A percentile compares a stretch with the other conserved stretches of the same genome.
phyloP scores from a whole-genome alignment of 2,888 invertebrate genomes.

The Drosophila mulleri region DNA sequence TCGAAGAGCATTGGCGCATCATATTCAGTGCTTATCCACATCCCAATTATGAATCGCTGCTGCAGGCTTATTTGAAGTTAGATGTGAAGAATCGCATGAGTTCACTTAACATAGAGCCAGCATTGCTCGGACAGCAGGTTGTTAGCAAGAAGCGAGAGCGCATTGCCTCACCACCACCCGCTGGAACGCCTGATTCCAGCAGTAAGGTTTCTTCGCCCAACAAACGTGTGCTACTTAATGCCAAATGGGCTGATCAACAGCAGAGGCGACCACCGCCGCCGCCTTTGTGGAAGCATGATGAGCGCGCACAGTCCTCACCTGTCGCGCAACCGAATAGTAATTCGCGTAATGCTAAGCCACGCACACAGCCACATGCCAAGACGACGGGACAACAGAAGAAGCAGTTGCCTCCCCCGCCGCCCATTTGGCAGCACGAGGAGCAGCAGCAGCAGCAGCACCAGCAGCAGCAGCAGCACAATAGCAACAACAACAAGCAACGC shows the following conservation, averaged over 20 bases:
- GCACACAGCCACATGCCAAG: constrained; percentile 14
- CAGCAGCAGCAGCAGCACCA: constrained; percentile 39
- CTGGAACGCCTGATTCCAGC: constrained; percentile 25
- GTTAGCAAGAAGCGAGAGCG: constrained; percentile 27
- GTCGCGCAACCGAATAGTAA: constrained; percentile 13
- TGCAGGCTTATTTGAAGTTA: constrained; percentile 73
- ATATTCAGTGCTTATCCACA: constrained; percentile 86
- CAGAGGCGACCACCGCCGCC: constrained; percentile 33
- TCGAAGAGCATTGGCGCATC: constrained; percentile 86
- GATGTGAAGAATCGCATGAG: constrained; percentile 74
- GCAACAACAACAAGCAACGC: constrained; percentile 26
- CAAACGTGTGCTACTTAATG: constrained; percentile 16
- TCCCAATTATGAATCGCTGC: constrained; percentile 78
- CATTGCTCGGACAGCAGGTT: constrained; percentile 68
- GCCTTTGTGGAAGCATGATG: constrained; percentile 52
- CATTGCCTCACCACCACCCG: constrained; percentile 33
- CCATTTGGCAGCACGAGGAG: constrained; percentile 36
- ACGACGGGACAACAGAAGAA: background rate
- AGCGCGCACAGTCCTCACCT: constrained; percentile 29
- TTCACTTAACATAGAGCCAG: constrained; percentile 73
- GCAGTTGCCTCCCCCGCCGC: constrained; percentile 15
- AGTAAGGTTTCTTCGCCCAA: constrained; percentile 23
- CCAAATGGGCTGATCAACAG: constrained; percentile 31
- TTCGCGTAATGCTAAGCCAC: constrained; percentile 37
- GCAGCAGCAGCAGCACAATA: constrained; percentile 31